Evolutionary conservation across 2,797 vertebrate genomes (phyloP).

Genomic region (Acanthurus leucopareius): DNA sequence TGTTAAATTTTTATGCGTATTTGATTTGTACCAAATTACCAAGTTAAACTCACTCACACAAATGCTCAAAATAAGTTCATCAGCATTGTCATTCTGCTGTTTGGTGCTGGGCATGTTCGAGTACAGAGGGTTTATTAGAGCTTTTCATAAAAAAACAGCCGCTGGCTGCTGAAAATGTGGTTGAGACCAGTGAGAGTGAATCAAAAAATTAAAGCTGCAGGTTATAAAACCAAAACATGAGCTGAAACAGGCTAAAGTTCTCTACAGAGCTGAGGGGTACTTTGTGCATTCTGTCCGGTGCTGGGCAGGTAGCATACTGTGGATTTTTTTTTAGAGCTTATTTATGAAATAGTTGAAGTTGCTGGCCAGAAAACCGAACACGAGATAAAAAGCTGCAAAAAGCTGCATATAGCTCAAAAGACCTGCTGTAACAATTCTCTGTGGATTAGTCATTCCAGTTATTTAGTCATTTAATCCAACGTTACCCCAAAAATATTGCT

Average conservation of each 20-base stretch:
- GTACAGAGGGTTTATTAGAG: background rate
- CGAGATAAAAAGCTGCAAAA: background rate
- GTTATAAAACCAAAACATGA: background rate
- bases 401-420: background rate
- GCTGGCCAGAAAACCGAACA: background rate
- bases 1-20: too few species aligned
- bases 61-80: too few species aligned
- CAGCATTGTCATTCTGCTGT: too few species aligned
- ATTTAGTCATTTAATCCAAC: background rate
- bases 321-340: background rate
- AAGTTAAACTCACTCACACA: too few species aligned
- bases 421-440: background rate
- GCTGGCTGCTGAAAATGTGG: background rate
- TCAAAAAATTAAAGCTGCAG: background rate
- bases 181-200: background rate
- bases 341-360: background rate
- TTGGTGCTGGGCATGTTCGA: background rate
- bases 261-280: background rate
- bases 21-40: too few species aligned
- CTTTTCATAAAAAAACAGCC: background rate
- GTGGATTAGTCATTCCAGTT: background rate
- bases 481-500: background rate
- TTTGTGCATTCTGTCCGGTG: background rate
- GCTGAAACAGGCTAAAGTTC: background rate
- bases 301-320: background rate